Base-by-base conservation (phyloP, 2,113 vertebrate species). In the Ceuthmochares aereus region DNA sequence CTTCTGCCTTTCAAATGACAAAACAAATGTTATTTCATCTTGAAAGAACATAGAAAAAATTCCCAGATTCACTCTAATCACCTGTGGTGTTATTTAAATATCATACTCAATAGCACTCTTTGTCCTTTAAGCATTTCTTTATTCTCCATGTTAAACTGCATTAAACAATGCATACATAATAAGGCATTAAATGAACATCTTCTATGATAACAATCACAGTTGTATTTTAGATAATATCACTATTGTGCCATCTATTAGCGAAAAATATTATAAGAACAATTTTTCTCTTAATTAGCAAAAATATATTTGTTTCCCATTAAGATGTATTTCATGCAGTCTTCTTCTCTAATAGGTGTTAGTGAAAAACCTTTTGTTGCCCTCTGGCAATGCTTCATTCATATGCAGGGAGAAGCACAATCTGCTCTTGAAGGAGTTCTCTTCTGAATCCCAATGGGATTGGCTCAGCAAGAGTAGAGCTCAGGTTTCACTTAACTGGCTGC, bases 31-130 rank as follows among this genome's bases (percentile, higher is more conserved):
- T 77, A 70, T 51, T 87, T 94, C 11, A 45, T 63, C 13, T 82
- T 78, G 52, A 74, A 80, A 68, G 5, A 70, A 42, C 42, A 42
- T 34, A 59, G 8, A 59, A 87, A 75, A 37, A 52, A 79, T 91
- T 89, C 15, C 1, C 21, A 72, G 34, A 68, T 63, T 87, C 49
- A 32, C 20, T 67, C 7, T 77, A 8, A 73, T 95, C 47, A 78
- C 15, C 30, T 82, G 30, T 76, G 16, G 14, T 85, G 32, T 91
- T 87, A 82, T 93, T 91, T 84, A 75, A 93, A 72, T 87, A 89
- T 72, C 29, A 78, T 14, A 13, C 60, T 32, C 20, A 59, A 14
- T 58, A 91, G 6, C 20, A 70, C 10, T 30, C 29, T 43, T 84
- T 82, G 17, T 78, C 56, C 10, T 87, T 84, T 43, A 87, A 55